A percentile compares a stretch with the other conserved stretches of the same genome.
phyloP scores from a whole-genome alignment of 2,888 invertebrate genomes.

The Synergus umbraculus region DNA sequence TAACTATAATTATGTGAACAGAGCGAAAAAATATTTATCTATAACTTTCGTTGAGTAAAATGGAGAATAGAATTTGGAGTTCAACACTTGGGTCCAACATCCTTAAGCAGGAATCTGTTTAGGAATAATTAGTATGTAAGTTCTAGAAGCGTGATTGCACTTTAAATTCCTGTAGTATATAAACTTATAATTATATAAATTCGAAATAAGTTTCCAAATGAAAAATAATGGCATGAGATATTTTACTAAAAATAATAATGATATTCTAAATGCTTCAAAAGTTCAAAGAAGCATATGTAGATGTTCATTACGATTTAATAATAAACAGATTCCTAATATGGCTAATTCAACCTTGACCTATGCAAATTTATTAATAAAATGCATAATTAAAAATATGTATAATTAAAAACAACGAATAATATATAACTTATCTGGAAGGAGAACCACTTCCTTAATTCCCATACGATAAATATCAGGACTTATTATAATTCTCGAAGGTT shows the following conservation, averaged over 20 bases:
- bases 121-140: background rate
- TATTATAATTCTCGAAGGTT: background rate
- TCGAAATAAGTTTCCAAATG: no score
- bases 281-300: background rate
- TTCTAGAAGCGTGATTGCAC: background rate
- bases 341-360: background rate
- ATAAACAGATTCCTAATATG: background rate
- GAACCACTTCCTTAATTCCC: background rate
- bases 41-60: no score
- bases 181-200: background rate
- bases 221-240: no score
- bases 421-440: background rate
- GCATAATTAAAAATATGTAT: no score
- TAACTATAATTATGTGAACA: no score
- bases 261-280: background rate
- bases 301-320: background rate
- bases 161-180: background rate
- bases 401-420: background rate
- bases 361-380: background rate
- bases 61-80: no score
- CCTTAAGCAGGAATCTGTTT: background rate
- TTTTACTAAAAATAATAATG: no score
- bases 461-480: background rate
- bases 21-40: no score
- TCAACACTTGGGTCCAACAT: no score